Percentiles rank a stretch among this genome's conserved stretches.
Evolutionary conservation across 2,113 vertebrate species (phyloP).

Genomic region (Mystacornis crossleyi): DNA sequence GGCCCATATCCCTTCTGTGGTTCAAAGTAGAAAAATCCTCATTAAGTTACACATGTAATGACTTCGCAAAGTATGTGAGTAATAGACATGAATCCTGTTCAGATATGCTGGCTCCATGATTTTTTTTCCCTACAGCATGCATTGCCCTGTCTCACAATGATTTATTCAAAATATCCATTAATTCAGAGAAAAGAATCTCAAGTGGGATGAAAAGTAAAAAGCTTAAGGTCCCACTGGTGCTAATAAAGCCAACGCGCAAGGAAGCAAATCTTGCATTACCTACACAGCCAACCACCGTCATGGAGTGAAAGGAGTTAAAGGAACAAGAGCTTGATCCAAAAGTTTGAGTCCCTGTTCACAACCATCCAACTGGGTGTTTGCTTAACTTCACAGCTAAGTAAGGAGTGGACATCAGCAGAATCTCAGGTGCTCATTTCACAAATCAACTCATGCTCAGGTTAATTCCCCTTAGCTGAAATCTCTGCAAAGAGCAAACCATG

Average conservation of each 20-base stretch:
- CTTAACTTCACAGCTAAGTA: neutral
- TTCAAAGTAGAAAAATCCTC: slow-evolving; percentile 1
- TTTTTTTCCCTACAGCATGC: neutral
- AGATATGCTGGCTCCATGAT: neutral
- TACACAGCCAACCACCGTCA: neutral
- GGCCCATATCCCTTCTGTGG: neutral
- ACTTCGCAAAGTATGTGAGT: neutral
- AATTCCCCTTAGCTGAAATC: neutral
- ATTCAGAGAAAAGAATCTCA: neutral
- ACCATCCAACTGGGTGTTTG: neutral
- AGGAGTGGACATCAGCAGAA: neutral
- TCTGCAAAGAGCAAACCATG: neutral
- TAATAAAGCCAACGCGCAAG: neutral
- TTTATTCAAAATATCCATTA: slow-evolving; percentile 44
- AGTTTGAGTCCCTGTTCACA: neutral
- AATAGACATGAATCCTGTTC: neutral
- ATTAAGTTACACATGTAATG: neutral
- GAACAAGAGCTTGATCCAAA: neutral
- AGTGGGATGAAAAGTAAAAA: neutral
- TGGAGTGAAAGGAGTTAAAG: neutral
- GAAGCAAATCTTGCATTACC: neutral
- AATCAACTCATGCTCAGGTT: neutral
- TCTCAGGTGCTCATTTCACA: neutral
- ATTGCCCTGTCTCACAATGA: neutral
- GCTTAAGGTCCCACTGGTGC: neutral